phyloP scores from a whole-genome alignment of 2,113 vertebrate species.

The Neotragus pygmaeus region DNA sequence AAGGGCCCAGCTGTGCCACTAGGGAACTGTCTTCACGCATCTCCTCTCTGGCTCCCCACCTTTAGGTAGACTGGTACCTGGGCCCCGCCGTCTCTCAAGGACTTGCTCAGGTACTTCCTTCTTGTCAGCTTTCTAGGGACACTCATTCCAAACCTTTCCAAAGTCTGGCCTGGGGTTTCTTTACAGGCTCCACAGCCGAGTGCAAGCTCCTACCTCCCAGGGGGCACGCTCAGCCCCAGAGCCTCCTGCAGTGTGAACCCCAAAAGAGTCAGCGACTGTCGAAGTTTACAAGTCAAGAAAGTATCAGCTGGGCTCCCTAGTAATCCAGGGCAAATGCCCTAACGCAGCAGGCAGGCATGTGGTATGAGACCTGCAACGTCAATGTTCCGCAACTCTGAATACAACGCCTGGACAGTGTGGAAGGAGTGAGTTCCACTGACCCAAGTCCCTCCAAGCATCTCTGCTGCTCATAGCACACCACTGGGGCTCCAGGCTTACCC shows the following conservation, averaged over 20 bases:
- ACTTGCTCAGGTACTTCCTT: neutral
- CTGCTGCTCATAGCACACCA: neutral
- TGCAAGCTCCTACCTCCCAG: neutral
- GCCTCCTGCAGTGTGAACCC: neutral
- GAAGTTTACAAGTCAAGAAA: neutral
- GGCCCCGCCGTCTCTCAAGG: neutral
- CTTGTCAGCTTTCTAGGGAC: neutral
- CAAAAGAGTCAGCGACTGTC: neutral
- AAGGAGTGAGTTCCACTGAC: neutral
- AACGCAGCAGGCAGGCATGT: neutral
- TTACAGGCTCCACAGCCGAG: neutral
- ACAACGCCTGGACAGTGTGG: neutral
- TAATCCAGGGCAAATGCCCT: neutral
- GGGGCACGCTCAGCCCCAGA: neutral
- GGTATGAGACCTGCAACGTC: neutral
- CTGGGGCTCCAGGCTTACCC: neutral
- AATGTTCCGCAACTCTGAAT: too few relatives aligned
- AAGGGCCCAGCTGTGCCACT: neutral
- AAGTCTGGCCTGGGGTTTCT: neutral
- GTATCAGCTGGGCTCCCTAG: neutral
- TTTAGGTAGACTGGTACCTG: neutral
- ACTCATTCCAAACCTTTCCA: neutral
- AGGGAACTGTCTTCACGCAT: neutral
- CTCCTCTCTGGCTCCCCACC: neutral
- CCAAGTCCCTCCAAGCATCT: neutral